Percentiles rank a stretch among this genome's conserved stretches.
Conservation (phyloP, 2,888 invertebrate species). For the Neoaliturus tenellus region DNA sequence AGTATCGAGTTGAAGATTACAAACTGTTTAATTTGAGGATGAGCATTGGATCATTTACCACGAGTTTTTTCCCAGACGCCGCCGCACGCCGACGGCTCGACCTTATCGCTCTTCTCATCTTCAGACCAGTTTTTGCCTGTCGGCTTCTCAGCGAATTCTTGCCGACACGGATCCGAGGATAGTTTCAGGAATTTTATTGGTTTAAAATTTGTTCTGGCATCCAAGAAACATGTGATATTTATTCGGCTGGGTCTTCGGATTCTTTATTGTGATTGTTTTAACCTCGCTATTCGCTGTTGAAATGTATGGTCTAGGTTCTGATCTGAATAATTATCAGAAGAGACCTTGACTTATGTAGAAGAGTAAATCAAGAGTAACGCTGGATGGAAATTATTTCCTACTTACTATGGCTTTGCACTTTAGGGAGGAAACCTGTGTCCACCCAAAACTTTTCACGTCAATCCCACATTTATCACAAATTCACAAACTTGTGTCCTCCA, state of each 20-base stretch:
- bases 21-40: constrained; percentile 37
- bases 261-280: not conserved
- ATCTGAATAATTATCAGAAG: no score
- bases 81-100: not conserved
- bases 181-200: constrained; percentile 6
- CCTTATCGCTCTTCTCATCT: constrained; percentile 9
- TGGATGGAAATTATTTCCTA: no score
- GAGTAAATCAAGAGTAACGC: no score
- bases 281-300: no score
- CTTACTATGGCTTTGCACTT: no score
- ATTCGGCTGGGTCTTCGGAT: not conserved
- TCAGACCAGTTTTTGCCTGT: constrained; percentile 33
- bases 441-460: no score
- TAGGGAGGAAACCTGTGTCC: no score
- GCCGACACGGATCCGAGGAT: constrained; percentile 34
- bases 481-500: no score
- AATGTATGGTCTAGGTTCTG: no score
- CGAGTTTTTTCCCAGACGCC: constrained; percentile 1
- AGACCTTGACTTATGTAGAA: no score
- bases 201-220: not conserved
- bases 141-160: constrained; percentile 23
- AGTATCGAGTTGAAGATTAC: not conserved
- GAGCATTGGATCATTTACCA: constrained; percentile 22
- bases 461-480: no score
- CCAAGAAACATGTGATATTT: not conserved